phyloP scores from a whole-genome alignment of 2,888 invertebrate genomes.

The Selenia dentaria region DNA sequence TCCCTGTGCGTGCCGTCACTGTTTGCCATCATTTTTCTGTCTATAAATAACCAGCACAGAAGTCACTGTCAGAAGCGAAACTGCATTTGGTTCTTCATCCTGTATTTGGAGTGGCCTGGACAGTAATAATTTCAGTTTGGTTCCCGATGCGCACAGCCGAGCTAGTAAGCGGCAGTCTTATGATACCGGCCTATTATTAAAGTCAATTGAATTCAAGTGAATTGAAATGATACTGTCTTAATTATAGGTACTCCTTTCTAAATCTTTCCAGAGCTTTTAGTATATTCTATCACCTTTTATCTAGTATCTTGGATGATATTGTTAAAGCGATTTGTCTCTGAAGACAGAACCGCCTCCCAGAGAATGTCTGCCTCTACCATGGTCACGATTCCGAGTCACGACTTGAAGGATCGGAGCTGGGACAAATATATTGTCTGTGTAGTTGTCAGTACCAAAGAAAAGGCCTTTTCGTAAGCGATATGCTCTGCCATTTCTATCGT shows the following conservation, averaged over 20 bases:
- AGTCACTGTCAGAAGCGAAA: conserved; percentile 5
- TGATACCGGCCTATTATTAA: no score
- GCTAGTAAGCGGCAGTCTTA: no score
- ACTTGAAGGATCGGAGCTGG: conserved; percentile 10
- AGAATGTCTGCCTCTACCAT: conserved; percentile 11
- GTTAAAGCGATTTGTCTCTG: conserved; percentile 3
- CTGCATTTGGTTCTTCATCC: conserved; percentile 6
- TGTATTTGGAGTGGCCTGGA: conserved; percentile 8
- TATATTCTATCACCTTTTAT: no score
- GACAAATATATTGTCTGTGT: conserved; percentile 21
- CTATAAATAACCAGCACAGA: conserved; percentile 33
- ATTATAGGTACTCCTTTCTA: no score
- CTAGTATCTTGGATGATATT: no score
- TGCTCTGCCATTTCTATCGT: no score
- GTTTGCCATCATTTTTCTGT: conserved; percentile 19
- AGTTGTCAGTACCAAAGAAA: conserved; percentile 5
- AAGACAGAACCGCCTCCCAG: conserved; percentile 11
- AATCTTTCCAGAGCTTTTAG: no score
- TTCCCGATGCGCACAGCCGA: neutral
- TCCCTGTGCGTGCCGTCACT: conserved; percentile 27
- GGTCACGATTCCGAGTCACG: conserved; percentile 31
- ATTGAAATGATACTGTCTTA: no score
- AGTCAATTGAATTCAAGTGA: no score
- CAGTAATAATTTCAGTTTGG: conserved; percentile 9
- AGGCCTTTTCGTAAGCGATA: neutral